Percentiles rank a stretch among this genome's conserved stretches.
These are phyloP conservation scores for Neosalanx taihuensis DNA, from an alignment of 2,797 vertebrate species.

Conservation along the genomic window DNA sequence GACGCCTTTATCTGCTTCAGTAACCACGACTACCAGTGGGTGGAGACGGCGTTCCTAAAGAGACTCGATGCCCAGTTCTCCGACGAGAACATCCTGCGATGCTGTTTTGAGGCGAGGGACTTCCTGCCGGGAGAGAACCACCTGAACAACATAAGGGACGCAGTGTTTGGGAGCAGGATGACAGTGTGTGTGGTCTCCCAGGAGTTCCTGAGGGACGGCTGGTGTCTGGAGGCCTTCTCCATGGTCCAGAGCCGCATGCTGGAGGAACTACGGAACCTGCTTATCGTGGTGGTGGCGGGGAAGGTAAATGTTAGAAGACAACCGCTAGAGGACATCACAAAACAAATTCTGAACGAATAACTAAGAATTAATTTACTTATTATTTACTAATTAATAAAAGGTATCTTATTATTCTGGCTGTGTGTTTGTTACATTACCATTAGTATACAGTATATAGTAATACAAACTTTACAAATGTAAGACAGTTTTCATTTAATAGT, in stretches of 20 bases:
- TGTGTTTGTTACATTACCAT: not conserved
- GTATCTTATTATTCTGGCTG: too few species aligned
- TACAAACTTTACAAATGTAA: too few species aligned
- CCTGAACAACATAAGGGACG: conserved; percentile 81
- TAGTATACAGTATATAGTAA: not conserved
- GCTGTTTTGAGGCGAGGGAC: conserved; percentile 91
- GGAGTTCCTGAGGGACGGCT: conserved; percentile 86
- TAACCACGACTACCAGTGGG: conserved; percentile 81
- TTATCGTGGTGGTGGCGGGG: conserved; percentile 84
- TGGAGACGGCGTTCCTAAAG: conserved; percentile 79
- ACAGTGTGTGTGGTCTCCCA: conserved; percentile 84
- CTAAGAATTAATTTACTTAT: too few species aligned
- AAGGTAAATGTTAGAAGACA: conserved; percentile 59
- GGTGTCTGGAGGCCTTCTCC: conserved; percentile 88
- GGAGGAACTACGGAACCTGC: conserved; percentile 71
- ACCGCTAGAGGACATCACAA: too few species aligned
- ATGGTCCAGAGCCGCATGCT: conserved; percentile 79
- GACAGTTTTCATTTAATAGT: not conserved
- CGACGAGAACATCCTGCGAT: conserved; percentile 74
- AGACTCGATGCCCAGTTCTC: conserved; percentile 82
- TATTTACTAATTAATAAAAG: too few species aligned
- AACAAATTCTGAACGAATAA: too few species aligned
- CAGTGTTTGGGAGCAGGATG: conserved; percentile 84
- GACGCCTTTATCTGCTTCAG: conserved; percentile 88
- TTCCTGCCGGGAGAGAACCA: conserved; percentile 86